phyloP scores from a whole-genome alignment of 37 sponge, comb jelly and placozoan genomes.

The Ephydatia muelleri region DNA sequence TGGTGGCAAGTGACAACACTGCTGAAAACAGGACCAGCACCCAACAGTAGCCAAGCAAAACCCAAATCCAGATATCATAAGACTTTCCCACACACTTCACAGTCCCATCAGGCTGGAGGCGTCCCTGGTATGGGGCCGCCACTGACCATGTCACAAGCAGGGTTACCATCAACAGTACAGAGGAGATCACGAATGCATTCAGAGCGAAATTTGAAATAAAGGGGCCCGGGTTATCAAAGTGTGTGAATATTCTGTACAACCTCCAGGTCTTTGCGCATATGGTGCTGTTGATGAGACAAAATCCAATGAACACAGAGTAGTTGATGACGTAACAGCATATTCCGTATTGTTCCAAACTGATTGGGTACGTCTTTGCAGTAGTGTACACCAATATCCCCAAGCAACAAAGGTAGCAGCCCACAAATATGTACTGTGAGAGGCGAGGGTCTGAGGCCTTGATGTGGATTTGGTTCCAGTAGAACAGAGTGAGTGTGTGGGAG shows the following conservation, averaged over 20 bases:
- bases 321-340: background rate
- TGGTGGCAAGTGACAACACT: background rate
- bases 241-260: constrained; percentile 39
- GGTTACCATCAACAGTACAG: background rate
- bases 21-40: background rate
- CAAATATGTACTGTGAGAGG: constrained; percentile 13
- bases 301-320: constrained; percentile 13
- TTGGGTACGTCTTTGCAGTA: background rate
- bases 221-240: constrained; percentile 20
- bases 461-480: constrained; percentile 7
- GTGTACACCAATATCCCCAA: background rate
- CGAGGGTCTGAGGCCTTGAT: constrained; percentile 29
- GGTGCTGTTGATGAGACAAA: background rate
- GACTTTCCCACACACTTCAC: background rate
- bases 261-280: constrained; percentile 27
- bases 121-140: background rate
- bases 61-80: background rate
- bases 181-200: background rate
- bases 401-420: constrained; percentile 29
- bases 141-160: background rate
- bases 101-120: background rate
- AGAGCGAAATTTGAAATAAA: constrained; percentile 11
- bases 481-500: constrained; percentile 11
- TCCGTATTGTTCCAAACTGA: background rate
- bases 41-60: background rate